These are phyloP conservation scores for Sinopyrophorus schimmeli DNA, from an alignment of 2,888 invertebrate genomes.

Conservation along the genomic window DNA sequence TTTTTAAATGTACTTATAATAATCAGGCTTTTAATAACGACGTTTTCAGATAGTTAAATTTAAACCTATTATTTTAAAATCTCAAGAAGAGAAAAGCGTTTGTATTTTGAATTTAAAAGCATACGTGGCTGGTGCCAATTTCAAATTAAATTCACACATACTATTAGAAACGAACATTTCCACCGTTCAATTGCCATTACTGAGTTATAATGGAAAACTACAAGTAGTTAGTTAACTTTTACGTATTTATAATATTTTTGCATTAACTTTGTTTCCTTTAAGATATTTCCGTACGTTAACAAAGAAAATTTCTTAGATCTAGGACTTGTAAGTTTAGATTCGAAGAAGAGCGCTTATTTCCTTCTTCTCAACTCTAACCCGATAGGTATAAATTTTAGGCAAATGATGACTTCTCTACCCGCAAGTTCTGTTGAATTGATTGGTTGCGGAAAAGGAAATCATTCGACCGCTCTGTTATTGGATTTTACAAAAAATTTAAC, in stretches of 20 bases:
- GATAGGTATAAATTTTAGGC: slow-evolving; percentile 65
- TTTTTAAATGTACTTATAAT: slow-evolving; percentile 2
- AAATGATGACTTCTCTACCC: slow-evolving; percentile 64
- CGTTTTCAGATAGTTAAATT: slow-evolving; percentile 63
- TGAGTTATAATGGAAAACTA: slow-evolving; percentile 75
- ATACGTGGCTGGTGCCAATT: slow-evolving; percentile 55
- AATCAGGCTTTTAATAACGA: background rate
- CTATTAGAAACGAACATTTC: slow-evolving; percentile 76
- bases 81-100: slow-evolving; percentile 61
- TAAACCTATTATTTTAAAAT: slow-evolving; percentile 62
- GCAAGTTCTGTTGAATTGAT: slow-evolving; percentile 63
- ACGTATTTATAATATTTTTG: slow-evolving; percentile 8
- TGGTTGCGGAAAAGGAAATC: slow-evolving; percentile 62
- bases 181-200: slow-evolving; percentile 68
- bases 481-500: slow-evolving; percentile 53
- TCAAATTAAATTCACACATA: slow-evolving; percentile 66
- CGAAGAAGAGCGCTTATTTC: slow-evolving; percentile 71
- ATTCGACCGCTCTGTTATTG: slow-evolving; percentile 48
- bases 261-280: slow-evolving; percentile 32
- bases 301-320: slow-evolving; percentile 60
- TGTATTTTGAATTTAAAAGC: slow-evolving; percentile 63
- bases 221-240: slow-evolving; percentile 55
- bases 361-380: slow-evolving; percentile 77
- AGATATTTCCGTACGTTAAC: slow-evolving; percentile 52
- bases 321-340: slow-evolving; percentile 67